A percentile compares a stretch with the other conserved stretches of the same genome.
phyloP scores from a whole-genome alignment of 1,140 invertebrate species.

The Megalonaias nervosa region DNA sequence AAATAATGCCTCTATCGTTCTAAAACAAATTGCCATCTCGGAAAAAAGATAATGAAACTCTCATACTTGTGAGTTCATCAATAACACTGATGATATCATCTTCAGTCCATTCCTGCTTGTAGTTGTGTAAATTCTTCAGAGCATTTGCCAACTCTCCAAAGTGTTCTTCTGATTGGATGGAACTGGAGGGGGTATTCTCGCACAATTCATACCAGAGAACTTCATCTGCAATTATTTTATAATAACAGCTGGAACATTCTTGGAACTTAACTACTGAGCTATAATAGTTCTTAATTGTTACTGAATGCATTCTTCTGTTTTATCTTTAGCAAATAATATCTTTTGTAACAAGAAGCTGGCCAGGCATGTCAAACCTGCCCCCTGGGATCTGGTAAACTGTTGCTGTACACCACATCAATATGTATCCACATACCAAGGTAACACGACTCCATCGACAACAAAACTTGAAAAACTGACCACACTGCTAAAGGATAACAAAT shows the following conservation, averaged over 20 bases:
- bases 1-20: not conserved
- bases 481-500: too few relatives aligned
- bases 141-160: constrained; percentile 65
- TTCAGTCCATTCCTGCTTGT: constrained; percentile 65
- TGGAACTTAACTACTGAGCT: too few relatives aligned
- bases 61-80: constrained; percentile 70
- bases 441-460: too few relatives aligned
- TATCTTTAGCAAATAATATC: too few relatives aligned
- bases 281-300: too few relatives aligned
- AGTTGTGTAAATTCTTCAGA: constrained; percentile 58
- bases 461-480: too few relatives aligned
- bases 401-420: too few relatives aligned
- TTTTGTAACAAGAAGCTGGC: too few relatives aligned
- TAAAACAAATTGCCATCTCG: not conserved
- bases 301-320: too few relatives aligned
- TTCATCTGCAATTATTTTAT: constrained; percentile 48
- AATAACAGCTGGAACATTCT: not conserved
- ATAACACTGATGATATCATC: constrained; percentile 69
- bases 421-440: too few relatives aligned
- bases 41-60: not conserved
- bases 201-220: constrained; percentile 69
- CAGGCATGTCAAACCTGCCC: too few relatives aligned
- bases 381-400: too few relatives aligned
- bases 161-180: constrained; percentile 55
- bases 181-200: constrained; percentile 60